Base-by-base conservation (phyloP, 2,113 vertebrate genomes). In the Symphodus melops region DNA sequence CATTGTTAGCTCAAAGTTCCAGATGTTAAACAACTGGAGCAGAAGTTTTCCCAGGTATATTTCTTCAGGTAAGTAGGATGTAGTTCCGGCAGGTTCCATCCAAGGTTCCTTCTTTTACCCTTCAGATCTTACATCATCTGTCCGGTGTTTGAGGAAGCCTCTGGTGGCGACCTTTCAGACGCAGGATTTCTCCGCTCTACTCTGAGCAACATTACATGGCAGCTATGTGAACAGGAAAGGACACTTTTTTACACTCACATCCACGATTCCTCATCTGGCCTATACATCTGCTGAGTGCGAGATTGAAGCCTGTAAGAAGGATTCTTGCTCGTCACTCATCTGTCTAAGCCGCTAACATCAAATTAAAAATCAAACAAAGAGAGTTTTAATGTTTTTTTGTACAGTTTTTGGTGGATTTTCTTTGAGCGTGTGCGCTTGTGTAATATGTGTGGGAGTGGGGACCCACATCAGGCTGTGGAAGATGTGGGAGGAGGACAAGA, bases 371-470 rank as follows among this genome's bases (percentile, higher is more conserved):
- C 14, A 12, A 44, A 44, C 12, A 14, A 14, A 44, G 41, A 42
- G 41, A 9, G 12, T 12, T 44, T 17, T 48, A 14, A 48, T 16
- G 16, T 51, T 48, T 48, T 48, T 4, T n/a, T 51, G 7, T 21
- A 20, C 19, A 52, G 11, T 51, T 19, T 19, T 33, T 33, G 28
- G 39, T 67, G 17, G n/a, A n/a, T n/a, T 49, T 9, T 71, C 21
- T 5, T 57, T 23, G 41, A 16, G 36, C 33, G 23, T 36, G 23
- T 44, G 37, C 53, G 64, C 58, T 77, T 77, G 69, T 74, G 20
- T 77, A 83, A 75, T 23, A 21, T 33, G 60, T 79, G 75, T 82
- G 79, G 66, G 67, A 66, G 58, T 61, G 60, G 55, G 78, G 55
- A 70, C 59, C 23, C 46, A 60, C 59, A 75, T 48, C 63, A 66